Base-by-base conservation (phyloP, 2,888 invertebrate species). In the Flabesymbios commensalis region DNA sequence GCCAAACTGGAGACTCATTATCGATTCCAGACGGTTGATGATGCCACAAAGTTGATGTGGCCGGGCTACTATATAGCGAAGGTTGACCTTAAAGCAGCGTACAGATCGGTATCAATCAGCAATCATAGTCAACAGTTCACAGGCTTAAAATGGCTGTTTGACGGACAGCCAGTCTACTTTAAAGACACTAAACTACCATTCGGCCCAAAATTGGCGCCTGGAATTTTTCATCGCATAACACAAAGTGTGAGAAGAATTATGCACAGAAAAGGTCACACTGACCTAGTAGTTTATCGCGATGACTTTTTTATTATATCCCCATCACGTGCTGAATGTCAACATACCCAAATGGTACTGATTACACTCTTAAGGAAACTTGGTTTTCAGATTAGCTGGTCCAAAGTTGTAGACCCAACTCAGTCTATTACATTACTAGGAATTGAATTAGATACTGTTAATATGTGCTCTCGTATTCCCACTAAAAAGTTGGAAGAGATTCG, bases 321-420 rank as follows among this genome's bases (percentile, higher is more conserved):
- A 17, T 19, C 10, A 14, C 10, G 24, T 4, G 32, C 7, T n/a
- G 14, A 53, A 7, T 53, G 53, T 24, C 7, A 5, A 7, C 5
- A 7, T 14, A 36, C 14, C 5, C 19, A 17, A 7, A 22, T 14
- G 10, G 36, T 36, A 36, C 36, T 53, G 24, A 14, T 53, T 5
- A 7, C 10, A 14, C 24, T 53, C 5, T 22, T 53, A 14, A 32
- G 39, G 36, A 5, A 7, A 4, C 24, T 53, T 5, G 53, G 53
- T 5, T 53, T 53, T 53, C 17, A 24, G 36, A 53, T 53, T 7
- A 24, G 17, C 36, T 53, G 53, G 53, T 7, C 32, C 5, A 32
- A 53, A 22, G 7, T 7, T 7, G 53, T 5, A 7, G 19, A 19
- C 22, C 53, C 53, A 36, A 36, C 53, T 36, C 53, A 53, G 36